These are phyloP conservation scores for Drosophila picticornis DNA, from an alignment of 2,888 invertebrate genomes.

Conservation along the genomic window DNA sequence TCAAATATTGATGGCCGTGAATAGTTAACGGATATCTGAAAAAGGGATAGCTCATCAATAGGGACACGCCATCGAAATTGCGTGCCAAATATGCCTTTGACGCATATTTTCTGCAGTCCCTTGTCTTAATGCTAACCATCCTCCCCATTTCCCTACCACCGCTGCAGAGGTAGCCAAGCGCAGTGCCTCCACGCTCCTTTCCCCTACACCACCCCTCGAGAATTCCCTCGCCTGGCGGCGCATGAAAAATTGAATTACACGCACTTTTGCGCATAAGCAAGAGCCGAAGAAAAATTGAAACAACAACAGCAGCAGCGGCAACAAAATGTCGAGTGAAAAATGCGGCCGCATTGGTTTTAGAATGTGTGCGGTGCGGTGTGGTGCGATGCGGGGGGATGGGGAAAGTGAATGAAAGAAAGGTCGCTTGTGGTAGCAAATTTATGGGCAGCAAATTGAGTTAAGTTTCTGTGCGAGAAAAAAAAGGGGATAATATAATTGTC, in stretches of 20 bases:
- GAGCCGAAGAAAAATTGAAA: slow-evolving; percentile 55
- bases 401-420: slow-evolving; percentile 3
- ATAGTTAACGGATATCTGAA: slow-evolving; percentile 59
- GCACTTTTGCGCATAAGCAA: slow-evolving; percentile 80
- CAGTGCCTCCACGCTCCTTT: background rate
- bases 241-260: slow-evolving; percentile 81
- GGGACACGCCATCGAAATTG: slow-evolving; percentile 63
- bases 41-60: slow-evolving; percentile 79
- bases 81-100: slow-evolving; percentile 79
- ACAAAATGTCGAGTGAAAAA: slow-evolving; percentile 69
- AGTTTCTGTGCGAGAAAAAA: slow-evolving; percentile 33
- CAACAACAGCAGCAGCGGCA: slow-evolving; percentile 32
- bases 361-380: background rate
- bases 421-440: slow-evolving; percentile 76
- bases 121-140: slow-evolving; percentile 64
- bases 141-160: no score
- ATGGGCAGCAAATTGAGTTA: slow-evolving; percentile 76
- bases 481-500: slow-evolving; percentile 78
- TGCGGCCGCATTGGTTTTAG: slow-evolving; percentile 53
- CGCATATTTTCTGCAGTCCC: slow-evolving; percentile 63
- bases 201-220: slow-evolving; percentile 6
- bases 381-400: background rate
- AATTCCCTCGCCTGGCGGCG: slow-evolving; percentile 43
- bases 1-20: slow-evolving; percentile 74
- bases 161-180: slow-evolving; percentile 35